Base-by-base conservation (phyloP, 2,888 invertebrate species). In the Ceriagrion tenellum region DNA sequence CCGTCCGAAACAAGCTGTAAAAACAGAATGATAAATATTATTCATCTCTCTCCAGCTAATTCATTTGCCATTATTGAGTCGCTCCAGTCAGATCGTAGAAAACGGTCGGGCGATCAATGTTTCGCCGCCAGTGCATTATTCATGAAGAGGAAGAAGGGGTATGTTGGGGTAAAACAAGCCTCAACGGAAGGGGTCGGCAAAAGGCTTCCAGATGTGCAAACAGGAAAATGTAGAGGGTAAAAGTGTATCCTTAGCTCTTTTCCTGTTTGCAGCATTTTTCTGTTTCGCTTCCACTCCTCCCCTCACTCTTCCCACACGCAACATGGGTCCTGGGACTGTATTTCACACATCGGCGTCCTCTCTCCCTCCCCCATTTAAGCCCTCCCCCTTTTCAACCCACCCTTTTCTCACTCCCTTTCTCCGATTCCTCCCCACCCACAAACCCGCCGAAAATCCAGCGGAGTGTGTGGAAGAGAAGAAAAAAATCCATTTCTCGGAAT, bases 401-500 rank as follows among this genome's bases (percentile, higher is more conserved):
- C 69, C 40, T 26, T 8, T 40, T 35, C 91, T 63, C 18, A 35
- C 63, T 16, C 69, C 55, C 2, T 89, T 16, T 47, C 47, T n/a
- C 91, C 4, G 12, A 30, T 16, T 3, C 81, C 26, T 35, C 35
- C 13, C 81, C 6, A 16, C 18, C 18, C 81, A 12, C 81, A 30
- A 13, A n/a, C 81, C 35, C 35, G 13, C 81, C 81, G 35, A 35
- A 81, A 81, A 81, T 81, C 35, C 81, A 35, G 1, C 30, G 81
- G 81, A 74, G 30, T 47, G 47, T 47, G 47, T 35, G 81, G 81
- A 59, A 47, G 47, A 47, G 30, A 35, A n/a, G 30, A 35, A 69
- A 93, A 93, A 93, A 93, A 69, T 69, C 16, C 69, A 63, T 93
- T 93, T 93, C 93, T 40, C 30, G 26, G 93, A 93, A 93, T 93